These are phyloP conservation scores for Bacillus rossius DNA, from an alignment of 1,140 invertebrate species.

Conservation along the genomic window DNA sequence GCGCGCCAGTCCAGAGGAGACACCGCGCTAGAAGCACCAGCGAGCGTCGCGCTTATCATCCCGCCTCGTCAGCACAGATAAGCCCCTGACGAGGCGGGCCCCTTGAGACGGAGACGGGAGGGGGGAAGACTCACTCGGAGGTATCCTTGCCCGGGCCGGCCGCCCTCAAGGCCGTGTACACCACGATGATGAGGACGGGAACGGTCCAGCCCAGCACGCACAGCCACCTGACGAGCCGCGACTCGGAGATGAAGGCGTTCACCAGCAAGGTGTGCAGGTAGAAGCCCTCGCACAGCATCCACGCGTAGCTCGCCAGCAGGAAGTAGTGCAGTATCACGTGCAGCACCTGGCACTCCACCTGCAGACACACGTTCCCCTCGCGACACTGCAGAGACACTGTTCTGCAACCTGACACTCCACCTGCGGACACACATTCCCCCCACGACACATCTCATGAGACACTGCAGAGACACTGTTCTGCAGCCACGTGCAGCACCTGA, in stretches of 20 bases:
- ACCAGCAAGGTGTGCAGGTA: slow-evolving; percentile 92
- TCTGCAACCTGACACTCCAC: too few relatives aligned
- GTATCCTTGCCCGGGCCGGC: slow-evolving; percentile 50
- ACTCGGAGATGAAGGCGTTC: slow-evolving; percentile 83
- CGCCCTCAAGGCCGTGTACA: slow-evolving; percentile 58
- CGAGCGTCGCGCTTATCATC: too few relatives aligned
- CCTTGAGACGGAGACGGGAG: too few relatives aligned
- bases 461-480: too few relatives aligned
- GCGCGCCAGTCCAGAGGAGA: too few relatives aligned
- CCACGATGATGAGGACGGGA: slow-evolving; percentile 60
- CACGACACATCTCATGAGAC: too few relatives aligned
- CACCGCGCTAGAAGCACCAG: too few relatives aligned
- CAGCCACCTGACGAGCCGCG: slow-evolving; percentile 74
- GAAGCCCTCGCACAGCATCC: slow-evolving; percentile 92
- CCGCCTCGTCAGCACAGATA: too few relatives aligned
- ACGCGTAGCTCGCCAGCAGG: slow-evolving; percentile 88
- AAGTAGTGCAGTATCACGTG: slow-evolving; percentile 86
- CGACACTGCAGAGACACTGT: too few relatives aligned
- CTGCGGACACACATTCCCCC: too few relatives aligned
- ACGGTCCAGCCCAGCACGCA: slow-evolving; percentile 80
- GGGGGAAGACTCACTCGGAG: slow-evolving; percentile 56
- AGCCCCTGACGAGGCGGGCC: too few relatives aligned
- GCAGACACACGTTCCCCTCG: neutral
- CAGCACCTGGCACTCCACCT: slow-evolving; percentile 74
- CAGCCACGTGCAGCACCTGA: too few relatives aligned